Conservation (phyloP, 2,113 vertebrate genomes). For the Pampusana beccarii region DNA sequence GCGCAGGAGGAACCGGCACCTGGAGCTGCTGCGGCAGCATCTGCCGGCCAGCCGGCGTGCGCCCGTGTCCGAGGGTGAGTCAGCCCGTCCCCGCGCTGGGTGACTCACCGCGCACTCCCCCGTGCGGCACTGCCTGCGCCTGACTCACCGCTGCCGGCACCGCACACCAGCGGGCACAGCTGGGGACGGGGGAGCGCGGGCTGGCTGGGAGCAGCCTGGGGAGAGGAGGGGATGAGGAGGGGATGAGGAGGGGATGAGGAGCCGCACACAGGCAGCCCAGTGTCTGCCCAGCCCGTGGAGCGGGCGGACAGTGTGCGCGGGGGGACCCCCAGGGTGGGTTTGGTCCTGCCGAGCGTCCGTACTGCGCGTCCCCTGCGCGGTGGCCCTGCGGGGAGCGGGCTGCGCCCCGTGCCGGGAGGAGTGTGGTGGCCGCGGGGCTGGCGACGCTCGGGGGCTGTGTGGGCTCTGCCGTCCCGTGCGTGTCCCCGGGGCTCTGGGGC, state of each 20-base stretch:
- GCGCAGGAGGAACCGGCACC: rapidly evolving
- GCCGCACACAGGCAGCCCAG: rapidly evolving
- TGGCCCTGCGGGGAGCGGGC: background rate
- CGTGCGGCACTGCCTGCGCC: background rate
- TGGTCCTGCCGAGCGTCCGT: rapidly evolving
- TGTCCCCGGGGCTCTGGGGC: background rate
- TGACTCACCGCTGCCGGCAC: background rate
- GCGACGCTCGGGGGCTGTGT: too few relatives aligned
- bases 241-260: rapidly evolving
- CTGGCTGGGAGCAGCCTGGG: too few relatives aligned
- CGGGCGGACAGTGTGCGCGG: too few relatives aligned
- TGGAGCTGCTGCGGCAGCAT: background rate
- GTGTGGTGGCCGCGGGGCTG: too few relatives aligned
- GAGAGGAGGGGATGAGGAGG: too few relatives aligned
- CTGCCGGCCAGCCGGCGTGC: background rate
- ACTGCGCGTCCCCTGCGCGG: rapidly evolving
- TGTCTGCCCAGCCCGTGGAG: too few relatives aligned
- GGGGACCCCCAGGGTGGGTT: rapidly evolving
- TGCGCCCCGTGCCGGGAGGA: background rate
- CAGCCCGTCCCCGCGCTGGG: background rate
- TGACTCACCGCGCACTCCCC: background rate
- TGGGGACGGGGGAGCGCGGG: too few relatives aligned
- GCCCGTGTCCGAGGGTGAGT: background rate
- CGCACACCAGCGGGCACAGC: too few relatives aligned
- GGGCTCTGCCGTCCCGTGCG: too few relatives aligned